Conservation (phyloP, 1,140 invertebrate genomes). For the Sycobia sp. region DNA sequence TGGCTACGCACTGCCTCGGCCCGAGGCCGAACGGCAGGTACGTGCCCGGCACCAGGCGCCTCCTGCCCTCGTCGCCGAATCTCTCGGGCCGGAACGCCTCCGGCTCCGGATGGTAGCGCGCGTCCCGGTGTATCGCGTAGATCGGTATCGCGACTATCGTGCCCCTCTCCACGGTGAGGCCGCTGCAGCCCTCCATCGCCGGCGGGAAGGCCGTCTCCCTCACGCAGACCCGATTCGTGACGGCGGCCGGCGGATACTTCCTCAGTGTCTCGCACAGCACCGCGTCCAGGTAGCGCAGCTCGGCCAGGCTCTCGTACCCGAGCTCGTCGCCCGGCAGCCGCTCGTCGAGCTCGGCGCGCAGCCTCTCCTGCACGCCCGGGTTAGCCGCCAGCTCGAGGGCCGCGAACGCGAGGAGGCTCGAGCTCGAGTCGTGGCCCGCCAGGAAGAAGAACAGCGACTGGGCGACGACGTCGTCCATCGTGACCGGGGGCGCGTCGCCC, state of each 20-base stretch:
- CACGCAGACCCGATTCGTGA: slow-evolving; percentile 59
- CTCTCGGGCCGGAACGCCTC: slow-evolving; percentile 63
- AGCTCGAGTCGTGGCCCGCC: slow-evolving; percentile 54
- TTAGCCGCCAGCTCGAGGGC: slow-evolving; percentile 62
- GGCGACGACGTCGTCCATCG: slow-evolving; percentile 35
- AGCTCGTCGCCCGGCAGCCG: slow-evolving; percentile 19
- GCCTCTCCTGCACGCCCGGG: slow-evolving; percentile 60
- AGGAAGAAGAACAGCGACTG: slow-evolving; percentile 56
- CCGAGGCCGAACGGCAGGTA: slow-evolving; percentile 66
- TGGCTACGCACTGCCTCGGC: slow-evolving; percentile 58
- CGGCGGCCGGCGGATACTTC: slow-evolving; percentile 63
- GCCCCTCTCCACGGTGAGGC: slow-evolving; percentile 43
- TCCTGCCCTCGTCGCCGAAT: slow-evolving; percentile 59
- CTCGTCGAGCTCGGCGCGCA: slow-evolving; percentile 53
- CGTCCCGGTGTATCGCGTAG: slow-evolving; percentile 61
- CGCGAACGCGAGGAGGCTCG: slow-evolving; percentile 50
- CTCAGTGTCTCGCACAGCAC: slow-evolving; percentile 61
- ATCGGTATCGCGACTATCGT: slow-evolving; percentile 53
- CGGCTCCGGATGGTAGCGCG: slow-evolving; percentile 60
- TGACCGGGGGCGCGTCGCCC: slow-evolving; percentile 36
- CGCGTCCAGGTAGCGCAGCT: slow-evolving; percentile 46
- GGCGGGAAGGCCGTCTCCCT: slow-evolving; percentile 46
- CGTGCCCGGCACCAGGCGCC: slow-evolving; percentile 46
- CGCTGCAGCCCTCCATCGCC: slow-evolving; percentile 19
- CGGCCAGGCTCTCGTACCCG: slow-evolving; percentile 40